phyloP scores from a whole-genome alignment of 1,140 invertebrate genomes.

The Drosophila grimshawi region DNA sequence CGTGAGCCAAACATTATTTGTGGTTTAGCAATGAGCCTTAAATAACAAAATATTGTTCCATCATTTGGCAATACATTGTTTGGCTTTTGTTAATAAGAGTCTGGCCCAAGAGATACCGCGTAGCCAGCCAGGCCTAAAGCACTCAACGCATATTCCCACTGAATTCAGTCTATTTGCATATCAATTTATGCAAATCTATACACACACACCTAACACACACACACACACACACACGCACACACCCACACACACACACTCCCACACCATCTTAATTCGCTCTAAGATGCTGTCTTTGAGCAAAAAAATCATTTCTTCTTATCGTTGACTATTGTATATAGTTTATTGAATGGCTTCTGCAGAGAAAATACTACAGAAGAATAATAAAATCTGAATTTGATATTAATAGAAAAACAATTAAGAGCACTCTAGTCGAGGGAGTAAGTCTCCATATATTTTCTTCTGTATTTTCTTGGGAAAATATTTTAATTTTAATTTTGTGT shows the following conservation, averaged over 20 bases:
- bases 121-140: background rate
- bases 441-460: no score
- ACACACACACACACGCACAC: background rate
- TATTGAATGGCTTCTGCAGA: background rate
- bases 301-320: background rate
- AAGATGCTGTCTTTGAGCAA: background rate
- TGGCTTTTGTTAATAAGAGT: background rate
- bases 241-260: background rate
- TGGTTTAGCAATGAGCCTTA: background rate
- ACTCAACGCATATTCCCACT: background rate
- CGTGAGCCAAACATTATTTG: background rate
- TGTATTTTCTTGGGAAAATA: no score
- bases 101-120: background rate
- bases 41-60: background rate
- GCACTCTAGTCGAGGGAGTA: no score
- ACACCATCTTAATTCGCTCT: background rate
- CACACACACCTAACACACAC: background rate
- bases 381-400: background rate
- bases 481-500: no score
- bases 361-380: background rate
- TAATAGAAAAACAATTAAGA: background rate
- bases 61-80: background rate
- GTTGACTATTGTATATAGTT: background rate
- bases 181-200: background rate
- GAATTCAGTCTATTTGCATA: background rate